Evolutionary conservation across 1,140 invertebrate species (phyloP), one percentile per base, ranked within the genome.

Genomic region (Vanessa tameamea): DNA sequence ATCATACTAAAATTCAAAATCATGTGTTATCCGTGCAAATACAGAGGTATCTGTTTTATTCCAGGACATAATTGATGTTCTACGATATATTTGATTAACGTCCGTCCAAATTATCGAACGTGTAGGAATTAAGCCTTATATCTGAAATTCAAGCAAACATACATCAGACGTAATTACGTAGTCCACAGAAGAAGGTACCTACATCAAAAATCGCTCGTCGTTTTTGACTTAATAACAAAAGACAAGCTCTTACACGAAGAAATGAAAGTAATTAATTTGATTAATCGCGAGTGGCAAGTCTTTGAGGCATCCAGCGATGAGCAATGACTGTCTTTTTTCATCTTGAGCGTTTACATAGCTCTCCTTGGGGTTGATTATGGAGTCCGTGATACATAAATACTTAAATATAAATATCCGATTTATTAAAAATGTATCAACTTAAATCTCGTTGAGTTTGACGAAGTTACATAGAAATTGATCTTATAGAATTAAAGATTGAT

Each of bases 211-310:
- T 68, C 77, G 76, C 80, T 75, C 8, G n/a, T 2, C 47, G 71
- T 72, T 43, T 59, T 51, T 63, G 57, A 65, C 68, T 72, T 75
- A 50, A 23, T 0, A 50, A 50, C 47, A 14, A 66, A 53, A 55
- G 67, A 61, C 64, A 70, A 69, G 51, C 80, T 80, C 80, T 82
- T 77, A 78, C 78, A 77, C 73, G 72, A 78, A 80, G 83, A 83
- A 88, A 85, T 83, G 84, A 85, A 85, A 81, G 85, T 85, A 88
- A 88, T 86, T 88, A 88, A 86, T 87, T 85, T 85, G 85, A 88
- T 88, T 88, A 85, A 88, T 85, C 76, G 74, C 78, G 76, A 85
- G 79, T 81, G 82, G 77, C 83, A 79, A 83, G 53, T 61, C 86
- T 82, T 80, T 73, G 79, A 77, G 77, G 81, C 78, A 78, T 83